These are phyloP conservation scores for Meloe dianella DNA, from an alignment of 2,888 invertebrate genomes.

Conservation along the genomic window DNA sequence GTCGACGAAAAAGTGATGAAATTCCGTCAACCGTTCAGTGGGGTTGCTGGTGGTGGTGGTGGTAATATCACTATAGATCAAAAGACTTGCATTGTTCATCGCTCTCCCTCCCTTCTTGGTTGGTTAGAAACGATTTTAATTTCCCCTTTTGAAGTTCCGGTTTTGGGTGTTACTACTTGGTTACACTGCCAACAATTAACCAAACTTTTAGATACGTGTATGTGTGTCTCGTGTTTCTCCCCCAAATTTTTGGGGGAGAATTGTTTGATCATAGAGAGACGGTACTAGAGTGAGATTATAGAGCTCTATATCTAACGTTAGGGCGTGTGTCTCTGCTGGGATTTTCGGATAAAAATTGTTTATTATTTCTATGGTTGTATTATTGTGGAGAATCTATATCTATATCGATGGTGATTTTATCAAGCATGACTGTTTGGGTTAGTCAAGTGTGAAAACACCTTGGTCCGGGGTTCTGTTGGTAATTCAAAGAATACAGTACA, in stretches of 20 bases:
- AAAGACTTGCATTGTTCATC: too few species aligned
- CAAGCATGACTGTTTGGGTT: slow-evolving; percentile 24
- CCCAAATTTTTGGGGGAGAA: too few species aligned
- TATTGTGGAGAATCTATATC: slow-evolving; percentile 20
- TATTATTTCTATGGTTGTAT: slow-evolving; percentile 19
- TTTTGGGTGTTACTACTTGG: background rate
- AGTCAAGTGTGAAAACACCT: slow-evolving; percentile 29
- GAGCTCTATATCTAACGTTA: slow-evolving; percentile 18
- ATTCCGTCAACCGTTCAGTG: background rate
- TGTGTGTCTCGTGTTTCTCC: too few species aligned
- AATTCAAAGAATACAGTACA: slow-evolving; percentile 16
- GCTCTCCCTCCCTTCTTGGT: too few species aligned
- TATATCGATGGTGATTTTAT: too few species aligned
- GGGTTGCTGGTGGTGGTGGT: too few species aligned
- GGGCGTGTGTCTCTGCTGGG: slow-evolving; percentile 22
- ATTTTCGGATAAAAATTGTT: slow-evolving; percentile 8
- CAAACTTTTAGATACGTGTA: too few species aligned
- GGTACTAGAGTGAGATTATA: slow-evolving; percentile 19
- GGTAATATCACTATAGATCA: background rate
- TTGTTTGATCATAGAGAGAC: background rate
- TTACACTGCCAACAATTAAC: background rate
- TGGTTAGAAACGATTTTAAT: background rate
- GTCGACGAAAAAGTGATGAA: background rate
- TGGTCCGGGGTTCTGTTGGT: slow-evolving; percentile 15
- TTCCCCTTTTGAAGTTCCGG: background rate